Evolutionary conservation across 2,797 vertebrate species (phyloP).

Genomic region (Bradypus variegatus): DNA sequence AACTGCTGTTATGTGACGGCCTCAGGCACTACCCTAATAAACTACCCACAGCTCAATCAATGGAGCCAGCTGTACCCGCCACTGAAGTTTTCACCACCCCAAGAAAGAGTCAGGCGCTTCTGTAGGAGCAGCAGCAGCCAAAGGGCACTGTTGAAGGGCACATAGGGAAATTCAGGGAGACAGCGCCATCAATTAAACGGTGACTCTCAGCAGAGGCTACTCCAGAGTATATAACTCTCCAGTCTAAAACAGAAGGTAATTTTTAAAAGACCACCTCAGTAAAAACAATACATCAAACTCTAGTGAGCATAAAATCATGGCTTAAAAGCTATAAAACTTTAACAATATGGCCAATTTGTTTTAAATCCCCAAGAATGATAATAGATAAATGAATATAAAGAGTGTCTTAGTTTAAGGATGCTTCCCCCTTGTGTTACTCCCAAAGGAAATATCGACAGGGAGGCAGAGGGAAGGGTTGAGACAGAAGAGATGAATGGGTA

Average conservation of each 20-base stretch:
- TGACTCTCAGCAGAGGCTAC: not conserved
- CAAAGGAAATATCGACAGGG: not conserved
- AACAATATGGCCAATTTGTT: not conserved
- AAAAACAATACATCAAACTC: not conserved
- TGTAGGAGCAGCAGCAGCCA: not conserved
- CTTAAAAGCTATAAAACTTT: not conserved
- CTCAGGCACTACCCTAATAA: conserved; percentile 41
- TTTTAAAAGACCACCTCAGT: not conserved
- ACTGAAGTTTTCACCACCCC: not conserved
- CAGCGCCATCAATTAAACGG: not conserved
- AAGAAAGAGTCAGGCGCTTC: not conserved
- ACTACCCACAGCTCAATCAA: not conserved
- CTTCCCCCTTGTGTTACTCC: not conserved
- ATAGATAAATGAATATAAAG: not conserved
- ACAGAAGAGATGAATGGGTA: not conserved
- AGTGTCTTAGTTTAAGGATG: not conserved
- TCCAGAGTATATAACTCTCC: not conserved
- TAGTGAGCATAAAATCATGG: not conserved
- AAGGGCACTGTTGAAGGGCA: conserved; percentile 48
- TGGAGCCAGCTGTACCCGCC: not conserved
- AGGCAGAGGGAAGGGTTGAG: not conserved
- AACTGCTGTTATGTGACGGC: not conserved
- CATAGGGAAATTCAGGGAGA: not conserved
- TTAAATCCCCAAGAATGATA: not conserved
- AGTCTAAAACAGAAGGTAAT: not conserved